Conservation (phyloP, 1,140 invertebrate species). For the Drosophila arizonae region DNA sequence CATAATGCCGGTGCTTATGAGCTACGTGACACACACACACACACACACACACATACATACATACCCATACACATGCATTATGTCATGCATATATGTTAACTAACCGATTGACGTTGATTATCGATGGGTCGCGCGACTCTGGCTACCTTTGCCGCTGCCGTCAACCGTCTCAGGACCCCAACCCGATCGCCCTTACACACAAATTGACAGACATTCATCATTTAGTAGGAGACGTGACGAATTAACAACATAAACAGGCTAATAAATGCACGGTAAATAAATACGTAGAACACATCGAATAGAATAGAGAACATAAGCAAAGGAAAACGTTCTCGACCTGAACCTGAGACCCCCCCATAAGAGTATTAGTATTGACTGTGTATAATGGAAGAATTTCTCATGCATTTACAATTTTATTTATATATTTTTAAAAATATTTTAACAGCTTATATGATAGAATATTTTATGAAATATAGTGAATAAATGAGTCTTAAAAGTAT, state of each 20-base stretch:
- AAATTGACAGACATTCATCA: constrained; percentile 76
- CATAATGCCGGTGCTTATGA: constrained; percentile 62
- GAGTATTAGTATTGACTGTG: no score
- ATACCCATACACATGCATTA: constrained; percentile 4
- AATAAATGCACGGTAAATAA: constrained; percentile 43
- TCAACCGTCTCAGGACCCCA: neutral
- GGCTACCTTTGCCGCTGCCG: constrained; percentile 41
- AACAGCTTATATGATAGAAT: no score
- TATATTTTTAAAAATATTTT: no score
- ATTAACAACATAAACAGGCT: constrained; percentile 62
- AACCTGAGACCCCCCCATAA: no score
- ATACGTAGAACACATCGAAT: neutral
- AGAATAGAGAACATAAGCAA: neutral
- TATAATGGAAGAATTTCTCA: no score
- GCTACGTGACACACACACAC: constrained; percentile 64
- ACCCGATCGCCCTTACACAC: constrained; percentile 34
- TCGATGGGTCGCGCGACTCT: constrained; percentile 65
- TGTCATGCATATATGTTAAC: constrained; percentile 37
- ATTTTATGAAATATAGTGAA: no score
- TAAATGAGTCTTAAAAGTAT: no score
- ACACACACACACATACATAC: constrained; percentile 14
- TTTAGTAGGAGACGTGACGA: constrained; percentile 63
- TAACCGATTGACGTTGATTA: constrained; percentile 67
- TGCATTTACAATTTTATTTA: no score
- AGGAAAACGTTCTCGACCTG: neutral